A percentile compares a stretch with the other conserved stretches of the same genome.
Conservation (phyloP, 2,113 vertebrate species). For the Sinosuthora webbiana region DNA sequence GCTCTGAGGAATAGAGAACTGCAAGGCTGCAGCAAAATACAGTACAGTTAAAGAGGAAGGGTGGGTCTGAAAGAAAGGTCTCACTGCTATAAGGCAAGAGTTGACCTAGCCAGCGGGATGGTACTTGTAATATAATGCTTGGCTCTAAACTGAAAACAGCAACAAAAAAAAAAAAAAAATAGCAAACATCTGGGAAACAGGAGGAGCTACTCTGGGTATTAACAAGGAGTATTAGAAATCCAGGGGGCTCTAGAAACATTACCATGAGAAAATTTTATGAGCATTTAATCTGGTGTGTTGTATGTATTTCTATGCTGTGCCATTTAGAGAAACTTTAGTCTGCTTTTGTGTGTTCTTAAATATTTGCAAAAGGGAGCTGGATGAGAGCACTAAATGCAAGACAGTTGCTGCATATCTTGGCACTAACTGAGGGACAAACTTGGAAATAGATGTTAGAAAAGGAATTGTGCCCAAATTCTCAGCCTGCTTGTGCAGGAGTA, state of each 20-base stretch:
- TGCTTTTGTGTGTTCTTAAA: background rate
- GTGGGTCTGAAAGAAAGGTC: slow-evolving; percentile 34
- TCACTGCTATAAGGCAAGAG: slow-evolving; percentile 45
- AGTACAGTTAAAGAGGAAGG: slow-evolving; percentile 36
- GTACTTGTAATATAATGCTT: background rate
- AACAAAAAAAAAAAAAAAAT: background rate
- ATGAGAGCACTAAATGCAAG: background rate
- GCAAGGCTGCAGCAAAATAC: slow-evolving; percentile 29
- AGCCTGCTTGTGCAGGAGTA: background rate
- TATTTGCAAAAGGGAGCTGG: background rate
- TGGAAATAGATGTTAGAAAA: background rate
- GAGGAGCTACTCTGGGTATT: background rate
- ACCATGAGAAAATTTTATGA: background rate
- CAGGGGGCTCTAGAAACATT: background rate
- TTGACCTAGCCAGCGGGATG: slow-evolving; percentile 43
- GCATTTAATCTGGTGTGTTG: background rate
- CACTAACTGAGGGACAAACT: background rate
- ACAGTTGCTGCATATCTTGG: background rate
- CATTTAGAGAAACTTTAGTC: background rate
- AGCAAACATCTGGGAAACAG: background rate
- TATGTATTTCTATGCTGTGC: background rate
- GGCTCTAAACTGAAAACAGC: background rate
- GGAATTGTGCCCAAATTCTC: background rate
- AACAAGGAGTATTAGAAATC: background rate
- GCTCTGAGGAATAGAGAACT: slow-evolving; percentile 78